Percentiles rank a stretch among this genome's conserved stretches.
Evolutionary conservation across 2,888 invertebrate genomes (phyloP).

Genomic region (Scaptodrosophila latifasciaeformis): DNA sequence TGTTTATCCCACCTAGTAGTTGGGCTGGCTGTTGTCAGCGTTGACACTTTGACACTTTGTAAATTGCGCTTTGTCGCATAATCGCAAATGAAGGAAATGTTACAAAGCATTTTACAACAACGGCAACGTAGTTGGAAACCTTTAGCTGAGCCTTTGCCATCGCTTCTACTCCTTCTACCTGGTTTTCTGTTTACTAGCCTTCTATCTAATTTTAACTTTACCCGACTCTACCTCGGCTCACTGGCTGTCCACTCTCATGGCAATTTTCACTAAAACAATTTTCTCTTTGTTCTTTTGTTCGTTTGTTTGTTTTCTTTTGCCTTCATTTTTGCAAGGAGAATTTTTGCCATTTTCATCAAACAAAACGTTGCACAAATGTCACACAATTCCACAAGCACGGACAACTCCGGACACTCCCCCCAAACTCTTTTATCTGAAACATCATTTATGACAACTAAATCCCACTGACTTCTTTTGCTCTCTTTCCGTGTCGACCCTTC

Average conservation of each 20-base stretch:
- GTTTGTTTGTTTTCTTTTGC: slow-evolving; percentile 8
- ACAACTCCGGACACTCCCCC: neutral
- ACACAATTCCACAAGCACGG: slow-evolving; percentile 23
- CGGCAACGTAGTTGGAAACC: too few relatives aligned
- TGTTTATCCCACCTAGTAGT: slow-evolving; percentile 20
- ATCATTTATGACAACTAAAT: slow-evolving; percentile 65
- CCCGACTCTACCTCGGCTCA: slow-evolving; percentile 17
- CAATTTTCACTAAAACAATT: slow-evolving; percentile 59
- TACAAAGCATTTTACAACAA: slow-evolving; percentile 52
- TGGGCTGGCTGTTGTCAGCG: slow-evolving; percentile 36
- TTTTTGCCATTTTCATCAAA: slow-evolving; percentile 57
- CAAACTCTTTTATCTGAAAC: slow-evolving; percentile 20
- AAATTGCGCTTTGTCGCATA: slow-evolving; percentile 63
- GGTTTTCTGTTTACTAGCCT: too few relatives aligned
- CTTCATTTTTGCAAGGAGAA: slow-evolving; percentile 23
- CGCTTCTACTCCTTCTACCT: too few relatives aligned
- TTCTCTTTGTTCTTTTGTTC: slow-evolving; percentile 19
- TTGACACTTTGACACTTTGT: slow-evolving; percentile 71
- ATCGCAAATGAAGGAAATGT: slow-evolving; percentile 61
- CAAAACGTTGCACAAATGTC: slow-evolving; percentile 62
- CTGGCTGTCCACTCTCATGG: too few relatives aligned
- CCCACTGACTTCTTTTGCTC: slow-evolving; percentile 31
- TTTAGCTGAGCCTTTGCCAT: too few relatives aligned
- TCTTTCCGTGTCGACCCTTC: slow-evolving; percentile 5
- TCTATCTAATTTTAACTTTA: slow-evolving; percentile 59